phyloP scores from a whole-genome alignment of 1,140 invertebrate genomes.

The Bombyx mandarina region DNA sequence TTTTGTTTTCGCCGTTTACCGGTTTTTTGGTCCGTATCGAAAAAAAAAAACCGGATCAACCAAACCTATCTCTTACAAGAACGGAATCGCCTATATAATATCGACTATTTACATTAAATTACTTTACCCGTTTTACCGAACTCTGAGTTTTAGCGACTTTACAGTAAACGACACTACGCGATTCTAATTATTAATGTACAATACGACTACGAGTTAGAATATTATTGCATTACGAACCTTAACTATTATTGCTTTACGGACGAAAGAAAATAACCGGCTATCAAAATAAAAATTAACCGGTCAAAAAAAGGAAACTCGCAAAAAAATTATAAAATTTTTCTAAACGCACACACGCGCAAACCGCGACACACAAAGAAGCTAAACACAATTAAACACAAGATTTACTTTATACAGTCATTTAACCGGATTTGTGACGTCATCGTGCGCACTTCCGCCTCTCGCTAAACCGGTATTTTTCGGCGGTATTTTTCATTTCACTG shows the following conservation, averaged over 20 bases:
- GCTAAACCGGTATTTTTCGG: constrained; percentile 22
- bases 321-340: constrained; percentile 7
- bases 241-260: constrained; percentile 53
- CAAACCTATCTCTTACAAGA: neutral
- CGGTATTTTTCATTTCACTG: neutral
- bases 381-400: constrained; percentile 25
- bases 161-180: neutral
- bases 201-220: constrained; percentile 12
- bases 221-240: constrained; percentile 17
- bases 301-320: constrained; percentile 1
- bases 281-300: neutral
- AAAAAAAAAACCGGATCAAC: too few relatives aligned
- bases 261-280: constrained; percentile 16
- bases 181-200: neutral
- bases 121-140: constrained; percentile 45
- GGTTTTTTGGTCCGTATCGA: constrained; percentile 10
- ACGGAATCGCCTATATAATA: neutral
- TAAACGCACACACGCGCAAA: constrained; percentile 1
- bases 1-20: constrained; percentile 11
- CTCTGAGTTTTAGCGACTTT: neutral
- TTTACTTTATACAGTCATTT: constrained; percentile 50
- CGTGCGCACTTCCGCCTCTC: constrained; percentile 54
- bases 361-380: constrained; percentile 50
- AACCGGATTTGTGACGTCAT: constrained; percentile 42
- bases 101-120: constrained; percentile 9